Evolutionary conservation across 2,888 invertebrate genomes (phyloP).

Genomic region (Pseudococcus longispinus): DNA sequence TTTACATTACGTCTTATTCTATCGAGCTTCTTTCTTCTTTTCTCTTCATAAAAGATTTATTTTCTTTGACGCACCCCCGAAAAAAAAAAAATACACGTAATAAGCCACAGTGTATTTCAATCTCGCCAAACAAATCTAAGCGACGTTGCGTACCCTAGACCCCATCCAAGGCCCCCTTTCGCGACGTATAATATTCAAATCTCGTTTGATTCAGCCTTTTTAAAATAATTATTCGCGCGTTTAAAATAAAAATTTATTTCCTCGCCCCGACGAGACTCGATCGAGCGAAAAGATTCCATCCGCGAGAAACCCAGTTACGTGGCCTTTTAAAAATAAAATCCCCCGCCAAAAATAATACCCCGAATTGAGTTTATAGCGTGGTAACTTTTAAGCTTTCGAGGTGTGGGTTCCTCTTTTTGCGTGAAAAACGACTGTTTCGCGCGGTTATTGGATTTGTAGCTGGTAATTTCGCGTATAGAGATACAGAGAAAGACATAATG

Average conservation of each 20-base stretch:
- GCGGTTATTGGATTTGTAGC: not conserved
- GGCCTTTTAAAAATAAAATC: not conserved
- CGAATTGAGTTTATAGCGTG: not conserved
- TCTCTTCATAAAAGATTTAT: slow-evolving; percentile 44
- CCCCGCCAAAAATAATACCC: not conserved
- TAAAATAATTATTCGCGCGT: slow-evolving; percentile 42
- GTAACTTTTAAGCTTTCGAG: not conserved
- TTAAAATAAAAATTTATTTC: slow-evolving; percentile 23
- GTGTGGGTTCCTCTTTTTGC: not conserved
- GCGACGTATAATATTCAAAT: slow-evolving; percentile 12
- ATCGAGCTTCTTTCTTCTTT: not conserved
- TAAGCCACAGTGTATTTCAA: slow-evolving; percentile 37
- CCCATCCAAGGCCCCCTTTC: not conserved
- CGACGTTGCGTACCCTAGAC: not conserved
- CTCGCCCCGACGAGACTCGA: not conserved
- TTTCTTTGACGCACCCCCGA: slow-evolving; percentile 43
- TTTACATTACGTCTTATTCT: not conserved
- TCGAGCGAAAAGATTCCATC: slow-evolving; percentile 2
- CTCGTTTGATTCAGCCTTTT: slow-evolving; percentile 14
- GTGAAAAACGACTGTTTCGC: not conserved
- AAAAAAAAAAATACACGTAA: slow-evolving; percentile 22
- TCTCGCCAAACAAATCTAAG: slow-evolving; percentile 10
- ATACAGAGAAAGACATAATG: no score
- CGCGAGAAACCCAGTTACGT: not conserved
- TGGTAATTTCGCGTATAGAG: not conserved